Percentiles rank a stretch among this genome's conserved stretches.
Conservation (phyloP, 2,113 vertebrate genomes). For the Zosterops japonicus region DNA sequence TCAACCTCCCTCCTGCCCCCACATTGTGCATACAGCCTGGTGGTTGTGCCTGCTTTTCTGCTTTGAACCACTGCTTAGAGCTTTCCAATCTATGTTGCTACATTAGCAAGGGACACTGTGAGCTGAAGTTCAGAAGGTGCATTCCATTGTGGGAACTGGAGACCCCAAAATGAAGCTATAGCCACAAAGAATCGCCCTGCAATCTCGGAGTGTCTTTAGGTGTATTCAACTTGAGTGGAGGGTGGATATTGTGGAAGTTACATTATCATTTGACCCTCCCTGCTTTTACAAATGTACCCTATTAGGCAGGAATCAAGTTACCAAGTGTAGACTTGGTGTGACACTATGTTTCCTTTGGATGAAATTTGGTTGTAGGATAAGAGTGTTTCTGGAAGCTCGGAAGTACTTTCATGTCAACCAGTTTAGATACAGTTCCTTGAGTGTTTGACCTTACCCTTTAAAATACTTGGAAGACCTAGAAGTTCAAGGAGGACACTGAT, state of each 20-base stretch:
- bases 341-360: neutral
- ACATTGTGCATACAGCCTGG: neutral
- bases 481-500: neutral
- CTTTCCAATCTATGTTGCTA: neutral
- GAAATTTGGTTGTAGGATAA: neutral
- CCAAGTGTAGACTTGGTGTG: neutral
- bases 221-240: neutral
- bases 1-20: rapidly evolving
- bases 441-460: neutral
- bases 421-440: neutral
- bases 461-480: neutral
- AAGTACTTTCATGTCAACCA: neutral
- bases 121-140: neutral
- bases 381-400: neutral
- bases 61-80: neutral
- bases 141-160: neutral
- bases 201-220: neutral
- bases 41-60: neutral
- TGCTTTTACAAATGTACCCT: neutral
- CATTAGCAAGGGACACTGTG: neutral
- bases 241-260: neutral
- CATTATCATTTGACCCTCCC: neutral
- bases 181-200: neutral
- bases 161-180: neutral
- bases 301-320: neutral